Evolutionary conservation across 2,797 vertebrate genomes (phyloP).

Genomic region (Stomatorhinus walkeri): DNA sequence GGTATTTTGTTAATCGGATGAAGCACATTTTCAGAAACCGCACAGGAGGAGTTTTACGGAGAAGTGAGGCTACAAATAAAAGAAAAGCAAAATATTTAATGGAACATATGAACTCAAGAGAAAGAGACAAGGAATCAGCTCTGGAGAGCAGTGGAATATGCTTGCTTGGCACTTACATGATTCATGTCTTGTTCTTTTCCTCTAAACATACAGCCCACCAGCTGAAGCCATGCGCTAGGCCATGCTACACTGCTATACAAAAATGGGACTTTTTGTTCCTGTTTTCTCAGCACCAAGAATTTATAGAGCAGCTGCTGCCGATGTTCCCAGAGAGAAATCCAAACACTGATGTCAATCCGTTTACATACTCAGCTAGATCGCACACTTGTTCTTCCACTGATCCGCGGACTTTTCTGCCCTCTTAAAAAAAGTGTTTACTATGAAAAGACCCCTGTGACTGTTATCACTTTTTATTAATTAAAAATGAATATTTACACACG

Average conservation of each 20-base stretch:
- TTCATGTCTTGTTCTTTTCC: neutral
- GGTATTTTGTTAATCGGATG: neutral
- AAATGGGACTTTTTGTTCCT: slow-evolving; percentile 64
- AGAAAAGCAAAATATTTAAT: neutral
- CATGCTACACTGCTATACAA: slow-evolving; percentile 64
- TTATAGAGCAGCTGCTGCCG: slow-evolving; percentile 67
- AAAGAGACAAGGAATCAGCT: neutral
- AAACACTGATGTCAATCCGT: slow-evolving; percentile 66
- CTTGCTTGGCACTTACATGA: neutral
- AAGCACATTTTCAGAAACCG: neutral
- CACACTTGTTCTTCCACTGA: slow-evolving; percentile 52
- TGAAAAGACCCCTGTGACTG: neutral
- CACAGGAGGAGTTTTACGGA: neutral
- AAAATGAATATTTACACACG: neutral
- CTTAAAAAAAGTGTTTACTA: neutral
- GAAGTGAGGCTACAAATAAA: neutral
- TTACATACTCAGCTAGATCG: slow-evolving; percentile 54
- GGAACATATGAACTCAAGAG: neutral
- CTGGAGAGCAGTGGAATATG: neutral
- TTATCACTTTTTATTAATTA: neutral
- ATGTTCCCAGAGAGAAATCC: slow-evolving; percentile 66
- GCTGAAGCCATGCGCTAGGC: slow-evolving; percentile 49
- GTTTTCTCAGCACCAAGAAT: slow-evolving; percentile 60
- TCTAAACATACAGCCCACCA: slow-evolving; percentile 32
- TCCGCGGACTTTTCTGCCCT: slow-evolving; percentile 26